Evolutionary conservation across 2,113 vertebrate genomes (phyloP).

Genomic region (Uropsilus gracilis): DNA sequence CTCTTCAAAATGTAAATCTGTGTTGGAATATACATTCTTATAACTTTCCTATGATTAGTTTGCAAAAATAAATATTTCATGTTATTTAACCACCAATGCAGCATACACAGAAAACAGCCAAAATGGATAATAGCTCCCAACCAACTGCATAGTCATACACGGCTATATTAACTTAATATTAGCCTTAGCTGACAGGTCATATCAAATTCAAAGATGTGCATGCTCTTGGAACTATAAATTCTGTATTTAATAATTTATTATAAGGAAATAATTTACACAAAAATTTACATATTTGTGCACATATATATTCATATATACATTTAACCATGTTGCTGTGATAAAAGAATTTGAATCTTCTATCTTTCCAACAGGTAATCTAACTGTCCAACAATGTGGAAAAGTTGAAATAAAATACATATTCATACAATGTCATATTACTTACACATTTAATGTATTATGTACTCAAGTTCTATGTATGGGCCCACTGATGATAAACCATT

Average conservation of each 20-base stretch:
- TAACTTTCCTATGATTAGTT: not conserved
- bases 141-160: not conserved
- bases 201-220: not conserved
- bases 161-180: not conserved
- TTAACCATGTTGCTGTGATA: not conserved
- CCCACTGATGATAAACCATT: not conserved
- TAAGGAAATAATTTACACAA: not conserved
- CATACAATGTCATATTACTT: not conserved
- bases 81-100: not conserved
- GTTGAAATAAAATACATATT: not conserved
- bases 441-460: not conserved
- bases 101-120: not conserved
- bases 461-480: not conserved
- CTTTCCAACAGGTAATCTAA: no score
- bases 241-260: not conserved
- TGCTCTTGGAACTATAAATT: not conserved
- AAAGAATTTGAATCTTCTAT: slow-evolving; percentile 1
- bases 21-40: not conserved
- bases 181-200: not conserved
- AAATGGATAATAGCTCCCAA: not conserved
- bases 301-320: not conserved
- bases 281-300: not conserved
- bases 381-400: not conserved
- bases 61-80: slow-evolving; percentile 1
- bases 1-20: slow-evolving; percentile 14